Evolutionary conservation across 1,140 invertebrate species (phyloP).

Genomic region (Campodea augens): DNA sequence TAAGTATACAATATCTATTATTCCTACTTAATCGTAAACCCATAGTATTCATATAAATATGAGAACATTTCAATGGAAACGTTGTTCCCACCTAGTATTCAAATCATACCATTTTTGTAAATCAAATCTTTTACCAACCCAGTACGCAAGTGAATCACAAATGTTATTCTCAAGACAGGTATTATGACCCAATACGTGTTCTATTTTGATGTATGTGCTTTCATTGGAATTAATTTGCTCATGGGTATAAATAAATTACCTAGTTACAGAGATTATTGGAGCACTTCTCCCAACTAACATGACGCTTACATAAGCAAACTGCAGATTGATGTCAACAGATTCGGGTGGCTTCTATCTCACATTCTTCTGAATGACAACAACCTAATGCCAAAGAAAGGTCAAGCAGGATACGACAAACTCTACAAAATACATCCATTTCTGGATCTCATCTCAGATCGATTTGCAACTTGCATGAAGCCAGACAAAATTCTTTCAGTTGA

Average conservation of each 20-base stretch:
- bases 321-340: conserved; percentile 23
- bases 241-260: conserved; percentile 18
- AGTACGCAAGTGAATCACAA: too few relatives aligned
- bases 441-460: not conserved
- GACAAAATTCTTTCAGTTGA: conserved; percentile 12
- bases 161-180: too few relatives aligned
- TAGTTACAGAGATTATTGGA: conserved; percentile 21
- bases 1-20: too few relatives aligned
- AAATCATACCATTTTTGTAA: too few relatives aligned
- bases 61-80: too few relatives aligned
- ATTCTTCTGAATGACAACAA: conserved; percentile 18
- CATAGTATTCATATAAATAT: too few relatives aligned
- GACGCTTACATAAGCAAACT: conserved; percentile 20
- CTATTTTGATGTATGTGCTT: too few relatives aligned
- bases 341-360: conserved; percentile 21
- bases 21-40: too few relatives aligned
- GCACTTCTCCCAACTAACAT: conserved; percentile 18
- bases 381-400: conserved; percentile 9
- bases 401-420: conserved; percentile 16
- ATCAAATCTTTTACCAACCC: too few relatives aligned
- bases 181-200: too few relatives aligned
- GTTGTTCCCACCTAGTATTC: too few relatives aligned
- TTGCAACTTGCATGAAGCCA: conserved; percentile 7
- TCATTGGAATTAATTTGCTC: conserved; percentile 17
- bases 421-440: conserved; percentile 15